These are phyloP conservation scores for Atherinosoma microstoma DNA, from an alignment of 2,797 vertebrate species.

Conservation along the genomic window DNA sequence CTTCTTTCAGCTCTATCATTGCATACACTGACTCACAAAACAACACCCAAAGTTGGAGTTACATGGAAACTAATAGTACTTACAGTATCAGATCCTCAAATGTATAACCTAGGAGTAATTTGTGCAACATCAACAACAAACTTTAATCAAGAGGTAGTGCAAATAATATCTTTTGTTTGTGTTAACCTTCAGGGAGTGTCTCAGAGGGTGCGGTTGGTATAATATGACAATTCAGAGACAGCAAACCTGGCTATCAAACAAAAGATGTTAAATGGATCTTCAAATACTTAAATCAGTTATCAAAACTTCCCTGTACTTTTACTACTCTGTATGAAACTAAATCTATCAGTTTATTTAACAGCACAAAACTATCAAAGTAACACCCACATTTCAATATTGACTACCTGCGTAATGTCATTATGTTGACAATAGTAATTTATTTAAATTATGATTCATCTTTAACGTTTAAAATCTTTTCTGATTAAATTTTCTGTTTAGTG, in stretches of 20 bases:
- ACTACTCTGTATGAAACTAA: constrained; percentile 33
- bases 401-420: neutral
- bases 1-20: constrained; percentile 8
- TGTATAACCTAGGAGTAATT: neutral
- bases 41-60: constrained; percentile 7
- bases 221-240: constrained; percentile 18
- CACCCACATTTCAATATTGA: constrained; percentile 22
- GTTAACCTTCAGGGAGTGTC: constrained; percentile 54
- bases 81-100: neutral
- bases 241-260: constrained; percentile 10
- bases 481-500: neutral
- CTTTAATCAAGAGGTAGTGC: constrained; percentile 12
- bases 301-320: constrained; percentile 28
- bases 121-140: constrained; percentile 16
- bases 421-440: neutral
- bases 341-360: constrained; percentile 31
- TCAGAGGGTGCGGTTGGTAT: constrained; percentile 31
- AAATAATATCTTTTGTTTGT: constrained; percentile 54
- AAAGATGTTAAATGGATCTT: constrained; percentile 33
- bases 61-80: neutral
- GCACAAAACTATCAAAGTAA: constrained; percentile 33
- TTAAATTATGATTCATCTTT: constrained; percentile 8
- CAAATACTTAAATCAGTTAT: constrained; percentile 36
- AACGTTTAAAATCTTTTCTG: neutral
- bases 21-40: constrained; percentile 1